phyloP scores from a whole-genome alignment of 2,113 vertebrate genomes.

The Petaurus breviceps region DNA sequence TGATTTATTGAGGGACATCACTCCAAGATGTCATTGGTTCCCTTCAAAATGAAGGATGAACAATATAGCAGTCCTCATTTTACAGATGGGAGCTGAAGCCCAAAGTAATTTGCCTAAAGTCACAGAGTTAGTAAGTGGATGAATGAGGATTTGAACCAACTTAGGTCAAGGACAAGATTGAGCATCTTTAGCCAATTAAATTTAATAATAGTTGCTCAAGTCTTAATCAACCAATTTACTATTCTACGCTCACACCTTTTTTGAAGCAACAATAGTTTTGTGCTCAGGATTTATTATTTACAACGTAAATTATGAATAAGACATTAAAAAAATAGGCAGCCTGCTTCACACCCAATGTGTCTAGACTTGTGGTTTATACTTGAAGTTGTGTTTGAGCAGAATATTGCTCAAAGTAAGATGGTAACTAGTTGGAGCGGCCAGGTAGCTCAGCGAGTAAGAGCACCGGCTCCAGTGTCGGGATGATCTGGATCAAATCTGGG shows the following conservation, averaged over 20 bases:
- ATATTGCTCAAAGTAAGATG: slow-evolving; percentile 12
- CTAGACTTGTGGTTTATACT: slow-evolving; percentile 11
- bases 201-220: neutral
- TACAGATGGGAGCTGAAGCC: neutral
- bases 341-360: neutral
- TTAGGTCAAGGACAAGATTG: neutral
- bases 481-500: too few species aligned
- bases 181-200: neutral
- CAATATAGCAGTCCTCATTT: neutral
- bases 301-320: neutral
- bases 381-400: slow-evolving; percentile 22
- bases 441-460: too few species aligned
- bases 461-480: too few species aligned
- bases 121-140: neutral
- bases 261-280: neutral
- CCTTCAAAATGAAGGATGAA: neutral
- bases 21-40: neutral
- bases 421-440: too few species aligned
- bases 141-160: neutral
- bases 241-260: neutral
- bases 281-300: neutral
- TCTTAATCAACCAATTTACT: neutral
- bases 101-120: neutral
- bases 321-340: neutral
- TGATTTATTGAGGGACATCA: neutral